Conservation (phyloP, 2,888 invertebrate genomes). For the Ecliptopera silaceata region DNA sequence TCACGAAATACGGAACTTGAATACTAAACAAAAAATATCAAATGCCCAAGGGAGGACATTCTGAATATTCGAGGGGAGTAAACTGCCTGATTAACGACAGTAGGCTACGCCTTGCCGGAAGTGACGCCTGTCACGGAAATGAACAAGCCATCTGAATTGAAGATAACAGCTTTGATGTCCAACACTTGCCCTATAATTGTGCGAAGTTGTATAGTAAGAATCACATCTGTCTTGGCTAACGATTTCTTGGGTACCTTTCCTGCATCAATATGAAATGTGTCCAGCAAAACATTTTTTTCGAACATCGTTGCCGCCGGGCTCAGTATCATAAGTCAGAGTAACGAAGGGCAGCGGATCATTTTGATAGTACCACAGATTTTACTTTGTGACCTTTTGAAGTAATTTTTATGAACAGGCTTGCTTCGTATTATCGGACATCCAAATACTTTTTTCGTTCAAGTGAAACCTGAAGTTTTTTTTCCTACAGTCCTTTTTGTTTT, state of each 20-base stretch:
- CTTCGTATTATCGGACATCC: too few species aligned
- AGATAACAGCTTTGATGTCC: slow-evolving; percentile 16
- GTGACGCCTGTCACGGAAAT: slow-evolving; percentile 41
- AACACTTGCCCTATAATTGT: background rate
- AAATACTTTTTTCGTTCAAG: too few species aligned
- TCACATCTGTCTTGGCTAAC: too few species aligned
- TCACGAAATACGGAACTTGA: background rate
- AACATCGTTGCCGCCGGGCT: slow-evolving; percentile 13
- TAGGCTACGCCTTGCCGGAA: slow-evolving; percentile 25
- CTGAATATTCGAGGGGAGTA: slow-evolving; percentile 29
- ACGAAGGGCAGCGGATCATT: background rate
- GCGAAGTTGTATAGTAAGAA: background rate
- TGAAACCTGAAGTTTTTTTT: too few species aligned
- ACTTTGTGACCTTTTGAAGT: background rate
- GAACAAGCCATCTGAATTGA: slow-evolving; percentile 34
- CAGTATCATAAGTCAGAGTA: slow-evolving; percentile 16
- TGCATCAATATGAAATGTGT: slow-evolving; percentile 46
- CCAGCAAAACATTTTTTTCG: too few species aligned
- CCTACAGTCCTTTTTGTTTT: too few species aligned
- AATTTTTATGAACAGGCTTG: too few species aligned
- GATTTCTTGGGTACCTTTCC: slow-evolving; percentile 25
- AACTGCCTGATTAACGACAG: slow-evolving; percentile 37
- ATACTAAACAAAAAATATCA: background rate
- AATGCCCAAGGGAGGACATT: background rate
- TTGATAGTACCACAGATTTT: background rate